phyloP scores from a whole-genome alignment of 2,888 invertebrate species.

The Drosophila paranaensis region DNA sequence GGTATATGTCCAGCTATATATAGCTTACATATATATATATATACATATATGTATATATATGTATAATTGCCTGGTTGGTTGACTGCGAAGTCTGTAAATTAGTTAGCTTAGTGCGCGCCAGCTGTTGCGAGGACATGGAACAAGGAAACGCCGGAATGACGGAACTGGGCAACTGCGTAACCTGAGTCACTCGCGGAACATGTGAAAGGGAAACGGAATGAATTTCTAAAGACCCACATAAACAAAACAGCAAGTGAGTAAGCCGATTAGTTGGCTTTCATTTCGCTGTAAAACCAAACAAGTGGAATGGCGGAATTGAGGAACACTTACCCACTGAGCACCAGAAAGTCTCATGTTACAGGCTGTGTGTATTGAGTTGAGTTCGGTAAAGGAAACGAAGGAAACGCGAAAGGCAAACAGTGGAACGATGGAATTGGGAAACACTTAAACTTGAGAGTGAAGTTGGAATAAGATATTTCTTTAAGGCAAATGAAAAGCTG shows the following conservation, averaged over 20 bases:
- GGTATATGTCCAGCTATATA: not conserved
- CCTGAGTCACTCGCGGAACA: not conserved
- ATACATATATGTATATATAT: not conserved
- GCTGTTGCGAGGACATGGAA: conserved; percentile 2
- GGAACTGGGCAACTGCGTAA: not conserved
- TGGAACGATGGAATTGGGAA: not conserved
- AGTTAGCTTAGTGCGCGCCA: conserved; percentile 6
- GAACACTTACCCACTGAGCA: not conserved
- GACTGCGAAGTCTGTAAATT: not conserved
- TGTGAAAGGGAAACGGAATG: not conserved
- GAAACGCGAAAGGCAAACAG: not conserved
- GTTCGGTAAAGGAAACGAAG: not conserved
- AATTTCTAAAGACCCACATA: not conserved
- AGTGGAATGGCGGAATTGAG: conserved; percentile 1
- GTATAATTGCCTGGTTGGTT: conserved; percentile 12
- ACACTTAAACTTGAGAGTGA: not conserved
- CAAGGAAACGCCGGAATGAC: not conserved
- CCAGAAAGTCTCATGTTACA: not conserved
- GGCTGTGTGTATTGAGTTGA: not conserved
- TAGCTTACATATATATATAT: not conserved
- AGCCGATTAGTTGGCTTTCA: not conserved
- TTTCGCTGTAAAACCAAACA: no score
- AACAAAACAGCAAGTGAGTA: not conserved
- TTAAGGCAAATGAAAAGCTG: not conserved
- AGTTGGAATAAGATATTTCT: not conserved